Base-by-base conservation (phyloP, 2,113 vertebrate species). In the Platanista minor region DNA sequence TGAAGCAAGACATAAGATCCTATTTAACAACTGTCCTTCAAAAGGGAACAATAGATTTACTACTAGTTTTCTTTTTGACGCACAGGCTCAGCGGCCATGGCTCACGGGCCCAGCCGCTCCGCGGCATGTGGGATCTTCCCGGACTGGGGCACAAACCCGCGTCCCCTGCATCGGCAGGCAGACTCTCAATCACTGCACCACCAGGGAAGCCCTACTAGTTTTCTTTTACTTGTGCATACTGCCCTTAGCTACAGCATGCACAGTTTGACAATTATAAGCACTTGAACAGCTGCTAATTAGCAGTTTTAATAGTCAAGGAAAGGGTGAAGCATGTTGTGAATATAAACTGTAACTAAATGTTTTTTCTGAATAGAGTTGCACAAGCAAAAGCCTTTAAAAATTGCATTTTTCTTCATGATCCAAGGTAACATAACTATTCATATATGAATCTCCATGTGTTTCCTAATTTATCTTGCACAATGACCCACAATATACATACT, bases 251-350 rank as follows among this genome's bases (percentile, higher is more conserved):
- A 62, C 25, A 72, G n/a, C 36, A 83, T 69, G 12, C n/a, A 83
- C 74, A 93, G 49, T 46, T 94, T 96, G 67, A 71, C 67, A 89
- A 69, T 95, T 95, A 91, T 87, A 89, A 94, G 88, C 54, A 88
- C 95, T 64, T 6, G 25, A 95, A 94, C 62, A 97, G 78, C 67
- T 94, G 87, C 33, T 89, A 92, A 97, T 96, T 82, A 87, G 77
- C 89, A 52, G 31, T 66, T 97, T 86, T 93, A 71, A 91, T 91
- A 95, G 91, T 87, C 49, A 91, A 81, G 86, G 39, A 87, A 84
- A 94, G 80, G 49, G 46, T 29, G 75, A 71, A 94, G 57, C 62
- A 66, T 46, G 33, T 71, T 86, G 11, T 92, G 25, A 49, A 78
- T 92, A n/a, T 75, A 92, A 92, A 46, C 57, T 71, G 36, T 90